phyloP scores from a whole-genome alignment of 2,888 invertebrate species.

The Drosophila melanosoma region DNA sequence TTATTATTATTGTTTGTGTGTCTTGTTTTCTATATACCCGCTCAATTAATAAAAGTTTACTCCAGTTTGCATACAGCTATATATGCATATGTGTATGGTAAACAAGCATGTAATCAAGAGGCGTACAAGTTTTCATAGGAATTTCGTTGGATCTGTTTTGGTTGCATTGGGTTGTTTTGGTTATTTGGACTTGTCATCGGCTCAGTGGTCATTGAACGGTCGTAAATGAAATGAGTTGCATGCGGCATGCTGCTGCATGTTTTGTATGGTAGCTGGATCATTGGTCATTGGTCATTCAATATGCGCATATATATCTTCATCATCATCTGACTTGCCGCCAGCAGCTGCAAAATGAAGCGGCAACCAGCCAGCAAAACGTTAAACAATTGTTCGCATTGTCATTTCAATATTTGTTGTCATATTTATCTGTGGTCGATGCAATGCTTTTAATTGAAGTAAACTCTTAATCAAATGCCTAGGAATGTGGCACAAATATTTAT shows the following conservation, averaged over 20 bases:
- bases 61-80: conserved; percentile 57
- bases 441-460: conserved; percentile 50
- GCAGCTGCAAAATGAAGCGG: conserved; percentile 44
- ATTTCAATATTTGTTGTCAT: conserved; percentile 55
- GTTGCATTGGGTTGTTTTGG: conserved; percentile 42
- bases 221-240: conserved; percentile 47
- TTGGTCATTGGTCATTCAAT: conserved; percentile 66
- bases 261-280: conserved; percentile 35
- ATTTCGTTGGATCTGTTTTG: conserved; percentile 55
- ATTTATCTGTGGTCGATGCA: conserved; percentile 58
- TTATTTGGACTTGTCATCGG: conserved; percentile 59
- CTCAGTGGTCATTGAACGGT: conserved; percentile 26
- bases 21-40: conserved; percentile 17
- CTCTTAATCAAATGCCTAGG: conserved; percentile 26
- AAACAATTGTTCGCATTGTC: conserved; percentile 63
- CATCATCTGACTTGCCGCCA: conserved; percentile 22
- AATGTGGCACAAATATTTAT: conserved; percentile 27
- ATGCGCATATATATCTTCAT: conserved; percentile 63
- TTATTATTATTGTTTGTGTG: neutral
- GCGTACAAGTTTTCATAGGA: conserved; percentile 58
- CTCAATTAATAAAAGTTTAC: conserved; percentile 73
- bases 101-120: conserved; percentile 54
- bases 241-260: conserved; percentile 13
- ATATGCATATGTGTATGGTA: conserved; percentile 10
- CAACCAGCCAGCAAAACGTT: conserved; percentile 38